Base-by-base conservation (phyloP, 2,888 invertebrate species). In the Prosapia bicincta region DNA sequence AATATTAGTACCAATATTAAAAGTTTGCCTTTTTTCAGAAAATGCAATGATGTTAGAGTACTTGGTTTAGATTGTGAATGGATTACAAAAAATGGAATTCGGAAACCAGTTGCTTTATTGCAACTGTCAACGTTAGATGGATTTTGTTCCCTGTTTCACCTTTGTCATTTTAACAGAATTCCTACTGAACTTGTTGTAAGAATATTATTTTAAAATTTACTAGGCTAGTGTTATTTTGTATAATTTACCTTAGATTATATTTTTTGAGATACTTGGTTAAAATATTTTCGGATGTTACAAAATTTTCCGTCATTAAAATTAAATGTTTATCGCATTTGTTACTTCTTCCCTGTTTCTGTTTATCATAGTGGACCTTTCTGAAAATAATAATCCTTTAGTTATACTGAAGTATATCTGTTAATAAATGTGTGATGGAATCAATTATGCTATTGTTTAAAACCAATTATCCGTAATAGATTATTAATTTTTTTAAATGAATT, bases 11-110 rank as follows among this genome's bases (percentile, higher is more conserved):
- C 9, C 6, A 32, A n/a, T n/a, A 43, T 10, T 71, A 5, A 23
- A 23, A 32, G 1, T 26, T 70, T 24, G 26, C 26, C 66, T 23
- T 74, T 71, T 76, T 78, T 69, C 69, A 76, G 77, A 43, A 76
- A 78, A 72, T 77, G 67, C 24, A 25, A 38, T 13, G 54, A 74
- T 7, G 73, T 77, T 24, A 71, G 75, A 70, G 75, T 79, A 66
- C 82, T 94, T 38, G 94, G 94, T 6, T 91, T 94, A 82, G 94
- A 94, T 83, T 94, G 94, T 83, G 94, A 94, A 84, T 94, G 94
- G 94, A 91, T 92, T 0, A 90, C 90, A 0, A 85, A 86, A 0
- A 86, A 88, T n/a, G 89, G 89, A 0, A 85, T 84, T 69, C 85
- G 89, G 5, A 85, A 87, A 0, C 90, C 91, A 0, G 89, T 93